Evolutionary conservation across 2,888 invertebrate genomes (phyloP).

Genomic region (Megastigmus dorsalis): DNA sequence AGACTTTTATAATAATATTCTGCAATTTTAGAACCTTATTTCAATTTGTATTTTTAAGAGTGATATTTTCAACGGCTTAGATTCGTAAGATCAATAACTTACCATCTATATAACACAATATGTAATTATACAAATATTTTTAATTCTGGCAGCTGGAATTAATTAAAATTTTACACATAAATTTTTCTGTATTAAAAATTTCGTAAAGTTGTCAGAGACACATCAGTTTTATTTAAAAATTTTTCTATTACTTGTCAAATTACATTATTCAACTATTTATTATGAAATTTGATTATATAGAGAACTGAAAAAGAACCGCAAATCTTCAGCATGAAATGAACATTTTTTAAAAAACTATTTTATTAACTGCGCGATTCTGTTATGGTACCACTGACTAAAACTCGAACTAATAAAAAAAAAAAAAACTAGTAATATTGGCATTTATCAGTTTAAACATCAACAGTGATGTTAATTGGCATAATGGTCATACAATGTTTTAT

Average conservation of each 20-base stretch:
- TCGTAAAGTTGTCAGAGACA: conserved; percentile 20
- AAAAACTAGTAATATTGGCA: conserved; percentile 43
- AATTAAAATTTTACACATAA: conserved; percentile 18
- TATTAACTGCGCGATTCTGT: neutral
- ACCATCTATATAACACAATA: conserved; percentile 33
- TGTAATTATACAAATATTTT: conserved; percentile 34
- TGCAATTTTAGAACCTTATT: conserved; percentile 25
- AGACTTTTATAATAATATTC: conserved; percentile 33
- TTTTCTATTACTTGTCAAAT: conserved; percentile 8
- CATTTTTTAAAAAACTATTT: conserved; percentile 6
- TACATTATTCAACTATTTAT: conserved; percentile 10
- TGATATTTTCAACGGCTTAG: conserved; percentile 17
- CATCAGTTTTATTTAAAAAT: conserved; percentile 9
- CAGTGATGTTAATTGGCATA: conserved; percentile 49
- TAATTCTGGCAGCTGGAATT: conserved; percentile 43
- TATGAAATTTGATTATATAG: conserved; percentile 25
- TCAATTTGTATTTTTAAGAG: conserved; percentile 23
- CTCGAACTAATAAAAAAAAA: conserved; percentile 18
- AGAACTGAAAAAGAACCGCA: neutral
- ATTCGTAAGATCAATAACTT: conserved; percentile 15
- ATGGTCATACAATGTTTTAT: conserved; percentile 40
- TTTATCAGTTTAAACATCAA: conserved; percentile 49
- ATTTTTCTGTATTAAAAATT: conserved; percentile 40
- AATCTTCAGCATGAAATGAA: conserved; percentile 6
- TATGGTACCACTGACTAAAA: conserved; percentile 14